phyloP scores from a whole-genome alignment of 2,113 vertebrate species.

The Myrmecophaga tridactyla region DNA sequence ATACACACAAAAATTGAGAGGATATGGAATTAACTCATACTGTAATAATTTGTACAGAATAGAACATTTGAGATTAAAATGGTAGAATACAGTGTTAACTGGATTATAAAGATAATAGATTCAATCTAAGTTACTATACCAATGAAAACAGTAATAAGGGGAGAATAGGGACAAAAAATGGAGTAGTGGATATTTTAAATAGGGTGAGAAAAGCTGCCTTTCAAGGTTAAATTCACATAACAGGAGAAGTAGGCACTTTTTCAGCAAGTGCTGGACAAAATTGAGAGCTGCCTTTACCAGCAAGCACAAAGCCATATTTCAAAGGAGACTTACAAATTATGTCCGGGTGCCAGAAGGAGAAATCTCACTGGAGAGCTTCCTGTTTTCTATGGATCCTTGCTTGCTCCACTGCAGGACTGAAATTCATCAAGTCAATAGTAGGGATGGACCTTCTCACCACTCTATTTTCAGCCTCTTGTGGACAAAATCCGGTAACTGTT shows the following conservation, averaged over 20 bases:
- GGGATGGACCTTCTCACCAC: background rate
- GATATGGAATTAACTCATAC: background rate
- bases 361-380: slow-evolving; percentile 22
- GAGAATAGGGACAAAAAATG: background rate
- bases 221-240: background rate
- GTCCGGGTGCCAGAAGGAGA: slow-evolving; percentile 72
- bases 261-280: no score
- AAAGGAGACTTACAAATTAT: slow-evolving; percentile 75
- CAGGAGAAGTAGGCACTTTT: no score
- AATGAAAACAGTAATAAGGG: background rate
- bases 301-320: slow-evolving; percentile 74
- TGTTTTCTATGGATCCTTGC: background rate
- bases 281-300: slow-evolving; percentile 64
- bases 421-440: background rate
- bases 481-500: slow-evolving; percentile 47
- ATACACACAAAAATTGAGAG: background rate
- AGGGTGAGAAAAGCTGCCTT: background rate
- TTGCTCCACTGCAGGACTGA: slow-evolving; percentile 31
- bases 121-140: background rate
- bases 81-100: background rate
- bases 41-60: background rate
- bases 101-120: background rate
- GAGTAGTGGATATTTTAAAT: background rate
- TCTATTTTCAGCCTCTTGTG: background rate
- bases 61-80: background rate